phyloP scores from a whole-genome alignment of 2,113 vertebrate species.

The Anolis sagrei region DNA sequence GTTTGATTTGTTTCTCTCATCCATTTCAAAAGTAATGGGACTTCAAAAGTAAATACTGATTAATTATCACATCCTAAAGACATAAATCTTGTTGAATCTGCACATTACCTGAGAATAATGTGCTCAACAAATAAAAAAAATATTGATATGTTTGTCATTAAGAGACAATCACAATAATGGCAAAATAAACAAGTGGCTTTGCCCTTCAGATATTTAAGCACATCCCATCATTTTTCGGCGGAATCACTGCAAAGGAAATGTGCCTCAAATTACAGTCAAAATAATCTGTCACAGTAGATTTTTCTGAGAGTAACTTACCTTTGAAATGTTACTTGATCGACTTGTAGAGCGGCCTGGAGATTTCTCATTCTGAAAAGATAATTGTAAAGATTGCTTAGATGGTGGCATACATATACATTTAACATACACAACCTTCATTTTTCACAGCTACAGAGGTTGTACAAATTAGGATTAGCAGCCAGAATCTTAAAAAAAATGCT shows the following conservation, averaged over 20 bases:
- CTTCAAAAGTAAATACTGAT: background rate
- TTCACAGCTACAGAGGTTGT: background rate
- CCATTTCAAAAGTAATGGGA: background rate
- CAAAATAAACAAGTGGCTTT: background rate
- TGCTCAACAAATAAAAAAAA: background rate
- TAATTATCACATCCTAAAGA: background rate
- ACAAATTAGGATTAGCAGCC: background rate
- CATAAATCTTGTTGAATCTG: background rate
- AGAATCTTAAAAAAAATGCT: background rate
- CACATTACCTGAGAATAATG: background rate
- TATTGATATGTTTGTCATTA: background rate
- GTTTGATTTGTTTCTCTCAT: no score
- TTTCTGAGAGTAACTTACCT: constrained; percentile 79
- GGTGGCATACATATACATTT: background rate
- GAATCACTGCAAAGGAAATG: background rate
- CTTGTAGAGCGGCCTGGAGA: constrained; percentile 87
- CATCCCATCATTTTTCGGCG: background rate
- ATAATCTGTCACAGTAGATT: background rate
- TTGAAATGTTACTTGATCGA: constrained; percentile 95
- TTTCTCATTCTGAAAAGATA: constrained; percentile 87
- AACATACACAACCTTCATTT: background rate
- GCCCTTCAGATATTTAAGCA: background rate
- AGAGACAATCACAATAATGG: background rate
- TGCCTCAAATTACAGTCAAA: background rate
- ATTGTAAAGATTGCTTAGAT: constrained; percentile 54